Conservation (phyloP, 2,113 vertebrate species). For the Columba janthina region DNA sequence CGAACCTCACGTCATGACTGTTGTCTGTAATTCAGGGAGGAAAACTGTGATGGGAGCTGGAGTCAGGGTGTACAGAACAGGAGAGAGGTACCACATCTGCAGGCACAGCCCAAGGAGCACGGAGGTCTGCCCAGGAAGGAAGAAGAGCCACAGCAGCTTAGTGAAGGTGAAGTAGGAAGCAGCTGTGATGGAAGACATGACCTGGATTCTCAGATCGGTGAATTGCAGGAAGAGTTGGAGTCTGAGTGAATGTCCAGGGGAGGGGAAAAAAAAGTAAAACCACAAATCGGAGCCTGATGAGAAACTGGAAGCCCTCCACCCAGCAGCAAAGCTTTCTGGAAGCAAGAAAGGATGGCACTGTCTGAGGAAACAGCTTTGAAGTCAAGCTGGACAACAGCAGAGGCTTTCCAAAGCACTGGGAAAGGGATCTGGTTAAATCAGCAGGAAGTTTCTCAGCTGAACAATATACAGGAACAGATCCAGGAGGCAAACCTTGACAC, state of each 20-base stretch:
- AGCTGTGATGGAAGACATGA: neutral
- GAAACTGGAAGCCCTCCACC: neutral
- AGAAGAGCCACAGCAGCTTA: neutral
- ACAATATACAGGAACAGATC: neutral
- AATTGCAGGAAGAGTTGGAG: slow-evolving; percentile 33
- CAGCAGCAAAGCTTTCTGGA: neutral
- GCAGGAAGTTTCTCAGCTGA: neutral
- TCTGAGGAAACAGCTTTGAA: neutral
- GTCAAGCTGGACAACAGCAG: neutral
- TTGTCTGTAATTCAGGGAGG: neutral
- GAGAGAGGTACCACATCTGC: neutral
- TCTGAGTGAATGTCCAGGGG: neutral
- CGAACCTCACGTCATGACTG: neutral
- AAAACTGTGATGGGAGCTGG: neutral
- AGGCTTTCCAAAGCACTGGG: neutral
- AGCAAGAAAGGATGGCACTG: neutral
- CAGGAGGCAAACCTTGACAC: neutral
- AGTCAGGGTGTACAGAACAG: neutral
- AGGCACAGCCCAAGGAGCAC: neutral
- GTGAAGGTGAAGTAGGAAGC: neutral
- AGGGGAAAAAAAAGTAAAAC: neutral
- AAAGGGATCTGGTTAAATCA: neutral
- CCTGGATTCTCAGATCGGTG: neutral
- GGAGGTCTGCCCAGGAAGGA: neutral
- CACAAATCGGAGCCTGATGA: neutral